Evolutionary conservation across 2,888 invertebrate genomes (phyloP).

Genomic region (Ophion slaviceki): DNA sequence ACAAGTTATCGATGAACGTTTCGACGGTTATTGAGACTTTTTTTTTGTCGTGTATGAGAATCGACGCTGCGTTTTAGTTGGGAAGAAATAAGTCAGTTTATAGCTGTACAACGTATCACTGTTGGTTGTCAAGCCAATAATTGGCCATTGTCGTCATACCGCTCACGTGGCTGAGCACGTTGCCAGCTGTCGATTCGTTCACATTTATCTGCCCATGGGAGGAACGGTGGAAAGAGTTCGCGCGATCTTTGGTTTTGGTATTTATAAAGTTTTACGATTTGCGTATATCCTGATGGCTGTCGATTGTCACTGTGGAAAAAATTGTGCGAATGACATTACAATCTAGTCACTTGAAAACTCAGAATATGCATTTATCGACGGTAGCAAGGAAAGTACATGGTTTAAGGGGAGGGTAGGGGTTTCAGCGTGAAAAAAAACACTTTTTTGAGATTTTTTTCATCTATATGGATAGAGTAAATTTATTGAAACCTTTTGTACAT

Average conservation of each 20-base stretch:
- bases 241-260: background rate
- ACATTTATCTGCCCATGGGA: background rate
- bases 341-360: too few species aligned
- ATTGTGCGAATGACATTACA: too few species aligned
- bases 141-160: background rate
- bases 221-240: background rate
- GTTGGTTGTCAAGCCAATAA: background rate
- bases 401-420: too few species aligned
- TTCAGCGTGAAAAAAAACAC: too few species aligned
- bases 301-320: too few species aligned
- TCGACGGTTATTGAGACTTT: background rate
- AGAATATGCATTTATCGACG: too few species aligned
- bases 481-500: too few species aligned
- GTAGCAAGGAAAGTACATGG: too few species aligned
- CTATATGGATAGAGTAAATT: too few species aligned
- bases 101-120: slow-evolving; percentile 5
- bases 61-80: background rate
- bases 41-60: background rate
- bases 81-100: background rate
- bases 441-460: too few species aligned
- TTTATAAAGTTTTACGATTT: too few species aligned
- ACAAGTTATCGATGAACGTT: background rate
- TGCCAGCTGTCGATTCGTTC: slow-evolving; percentile 9
- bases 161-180: slow-evolving; percentile 49
- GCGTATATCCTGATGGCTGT: too few species aligned